Base-by-base conservation (phyloP, 2,888 invertebrate species). In the Yponomeuta malinellus region DNA sequence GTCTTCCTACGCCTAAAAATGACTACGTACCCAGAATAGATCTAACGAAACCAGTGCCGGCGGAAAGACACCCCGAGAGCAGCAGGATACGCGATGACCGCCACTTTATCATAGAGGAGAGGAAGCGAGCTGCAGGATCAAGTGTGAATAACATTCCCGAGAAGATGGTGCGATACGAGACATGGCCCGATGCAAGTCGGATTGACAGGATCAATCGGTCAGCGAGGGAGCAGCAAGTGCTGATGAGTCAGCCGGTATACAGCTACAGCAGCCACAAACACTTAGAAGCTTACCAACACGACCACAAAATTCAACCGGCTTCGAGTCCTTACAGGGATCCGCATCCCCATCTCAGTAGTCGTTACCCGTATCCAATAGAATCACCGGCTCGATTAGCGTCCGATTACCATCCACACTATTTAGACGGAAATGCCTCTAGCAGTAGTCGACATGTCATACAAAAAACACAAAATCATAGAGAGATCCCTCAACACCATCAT, bases 61-160 rank as follows among this genome's bases (percentile, higher is more conserved):
- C 89, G 71, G 88, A 89, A 73, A 85, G 87, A 73, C 84, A 79
- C 72, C 72, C 79, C 65, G 89, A 89, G 69, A 84, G 74, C 76
- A 84, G 74, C 76, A 85, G 88, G 79, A 78, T 87, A 75, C 84
- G 91, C 59, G 88, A 90, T 75, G 91, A 91, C 74, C 80, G 90
- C 71, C 80, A 89, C 73, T 87, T 87, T 74, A 81, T 86, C 73
- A 87, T 88, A 74, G 92, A 90, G 78, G 91, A 92, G 70, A 83
- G 91, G 75, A 93, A 93, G 80, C 86, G 92, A 69, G 80, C 86
- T 10, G 79, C 84, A 2, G 89, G 87, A 63, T 86, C 88, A 29
- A 86, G 90, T 63, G 81, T 86, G 63, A 92, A 82, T 77, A 92
- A 92, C 88, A 90, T 92, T 87, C 93, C 93, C 72, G 90, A 91